Percentiles rank a stretch among this genome's conserved stretches.
These are phyloP conservation scores for Plagodis pulveraria DNA, from an alignment of 2,888 invertebrate genomes.

Conservation along the genomic window DNA sequence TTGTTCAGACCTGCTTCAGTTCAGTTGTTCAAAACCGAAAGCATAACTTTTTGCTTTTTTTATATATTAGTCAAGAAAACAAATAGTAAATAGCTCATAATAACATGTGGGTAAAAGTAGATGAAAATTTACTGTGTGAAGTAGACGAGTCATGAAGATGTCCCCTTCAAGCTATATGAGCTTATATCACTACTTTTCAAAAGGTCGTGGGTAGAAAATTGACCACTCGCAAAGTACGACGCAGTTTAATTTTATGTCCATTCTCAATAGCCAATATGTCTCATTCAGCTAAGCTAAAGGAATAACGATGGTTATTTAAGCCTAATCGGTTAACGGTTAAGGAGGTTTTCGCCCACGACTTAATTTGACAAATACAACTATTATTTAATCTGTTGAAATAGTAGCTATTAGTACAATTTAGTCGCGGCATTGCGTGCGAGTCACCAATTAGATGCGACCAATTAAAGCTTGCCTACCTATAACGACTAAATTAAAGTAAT, in stretches of 20 bases:
- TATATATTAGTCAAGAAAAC: too few relatives aligned
- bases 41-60: too few relatives aligned
- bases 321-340: slow-evolving; percentile 65
- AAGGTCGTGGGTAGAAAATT: slow-evolving; percentile 29
- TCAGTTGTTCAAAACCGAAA: too few relatives aligned
- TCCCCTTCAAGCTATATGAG: neutral
- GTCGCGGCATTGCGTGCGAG: slow-evolving; percentile 69
- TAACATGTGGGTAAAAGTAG: too few relatives aligned
- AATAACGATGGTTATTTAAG: slow-evolving; percentile 47
- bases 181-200: slow-evolving; percentile 1
- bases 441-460: slow-evolving; percentile 60
- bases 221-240: slow-evolving; percentile 3
- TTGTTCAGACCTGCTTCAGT: too few relatives aligned
- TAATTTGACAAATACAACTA: slow-evolving; percentile 55
- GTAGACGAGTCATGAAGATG: too few relatives aligned
- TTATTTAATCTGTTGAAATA: slow-evolving; percentile 24
- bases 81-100: too few relatives aligned
- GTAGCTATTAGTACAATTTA: slow-evolving; percentile 68
- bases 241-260: slow-evolving; percentile 16
- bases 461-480: slow-evolving; percentile 58
- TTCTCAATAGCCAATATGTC: slow-evolving; percentile 22
- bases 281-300: slow-evolving; percentile 25
- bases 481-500: slow-evolving; percentile 53
- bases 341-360: slow-evolving; percentile 66
- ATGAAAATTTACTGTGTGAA: too few relatives aligned